Evolutionary conservation across 1,140 invertebrate species (phyloP).

Genomic region (Physella acuta): DNA sequence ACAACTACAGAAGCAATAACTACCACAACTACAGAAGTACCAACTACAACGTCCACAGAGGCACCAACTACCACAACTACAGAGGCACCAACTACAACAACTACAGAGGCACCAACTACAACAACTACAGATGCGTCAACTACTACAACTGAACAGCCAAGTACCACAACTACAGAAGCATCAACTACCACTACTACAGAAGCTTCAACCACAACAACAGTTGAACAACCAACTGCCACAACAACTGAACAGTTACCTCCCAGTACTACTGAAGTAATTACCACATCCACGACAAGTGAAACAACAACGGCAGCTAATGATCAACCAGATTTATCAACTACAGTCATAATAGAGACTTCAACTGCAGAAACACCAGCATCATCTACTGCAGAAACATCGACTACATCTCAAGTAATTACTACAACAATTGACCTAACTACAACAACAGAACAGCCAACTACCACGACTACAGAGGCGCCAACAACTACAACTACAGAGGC

Average conservation of each 20-base stretch:
- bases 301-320: background rate
- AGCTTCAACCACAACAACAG: too few relatives aligned
- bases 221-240: too few relatives aligned
- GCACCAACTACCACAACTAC: background rate
- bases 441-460: background rate
- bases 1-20: background rate
- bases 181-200: too few relatives aligned
- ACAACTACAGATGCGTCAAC: too few relatives aligned
- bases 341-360: background rate
- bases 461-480: background rate
- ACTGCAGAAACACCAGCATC: background rate
- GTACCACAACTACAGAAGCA: too few relatives aligned
- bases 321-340: background rate
- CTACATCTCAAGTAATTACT: background rate
- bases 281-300: too few relatives aligned
- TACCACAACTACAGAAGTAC: background rate
- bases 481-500: background rate
- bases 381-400: background rate
- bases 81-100: background rate
- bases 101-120: background rate
- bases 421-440: background rate
- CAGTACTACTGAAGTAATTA: background rate
- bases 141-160: too few relatives aligned
- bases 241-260: background rate
- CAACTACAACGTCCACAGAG: background rate